Percentiles rank a stretch among this genome's conserved stretches.
Evolutionary conservation across 2,888 invertebrate species (phyloP).

Genomic region (Tachystola acroxantha): DNA sequence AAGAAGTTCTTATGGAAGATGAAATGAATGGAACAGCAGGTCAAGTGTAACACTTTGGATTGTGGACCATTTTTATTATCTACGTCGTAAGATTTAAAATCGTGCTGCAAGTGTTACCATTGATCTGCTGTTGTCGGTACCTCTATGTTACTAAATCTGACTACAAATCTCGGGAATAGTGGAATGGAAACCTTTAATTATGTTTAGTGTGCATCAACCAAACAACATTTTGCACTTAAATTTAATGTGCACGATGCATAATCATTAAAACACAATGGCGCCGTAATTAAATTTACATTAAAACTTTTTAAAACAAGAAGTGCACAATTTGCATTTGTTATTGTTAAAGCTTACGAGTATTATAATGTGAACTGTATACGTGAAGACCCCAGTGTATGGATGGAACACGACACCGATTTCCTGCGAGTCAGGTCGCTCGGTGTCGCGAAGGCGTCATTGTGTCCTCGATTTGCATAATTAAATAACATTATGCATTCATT

Average conservation of each 20-base stretch:
- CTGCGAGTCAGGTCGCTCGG: slow-evolving; percentile 47
- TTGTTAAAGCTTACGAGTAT: slow-evolving; percentile 2
- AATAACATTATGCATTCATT: slow-evolving; percentile 70
- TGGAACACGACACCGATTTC: slow-evolving; percentile 59
- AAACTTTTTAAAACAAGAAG: not conserved
- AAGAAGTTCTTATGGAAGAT: too few species aligned
- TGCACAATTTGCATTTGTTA: not conserved
- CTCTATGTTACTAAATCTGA: too few species aligned
- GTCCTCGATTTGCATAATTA: slow-evolving; percentile 66
- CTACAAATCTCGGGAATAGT: too few species aligned
- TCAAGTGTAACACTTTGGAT: too few species aligned
- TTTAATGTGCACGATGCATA: not conserved
- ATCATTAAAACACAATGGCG: not conserved
- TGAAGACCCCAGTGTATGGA: slow-evolving; percentile 14
- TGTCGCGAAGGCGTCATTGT: slow-evolving; percentile 50
- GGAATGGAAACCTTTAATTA: too few species aligned
- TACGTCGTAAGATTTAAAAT: too few species aligned
- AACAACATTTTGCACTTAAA: too few species aligned
- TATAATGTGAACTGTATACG: not conserved
- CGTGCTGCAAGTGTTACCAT: too few species aligned
- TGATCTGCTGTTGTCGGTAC: too few species aligned
- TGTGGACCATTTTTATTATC: too few species aligned
- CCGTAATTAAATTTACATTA: not conserved
- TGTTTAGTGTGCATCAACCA: too few species aligned
- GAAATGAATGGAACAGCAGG: too few species aligned